phyloP scores from a whole-genome alignment of 2,888 invertebrate genomes.

The Drosophila engyochracea region DNA sequence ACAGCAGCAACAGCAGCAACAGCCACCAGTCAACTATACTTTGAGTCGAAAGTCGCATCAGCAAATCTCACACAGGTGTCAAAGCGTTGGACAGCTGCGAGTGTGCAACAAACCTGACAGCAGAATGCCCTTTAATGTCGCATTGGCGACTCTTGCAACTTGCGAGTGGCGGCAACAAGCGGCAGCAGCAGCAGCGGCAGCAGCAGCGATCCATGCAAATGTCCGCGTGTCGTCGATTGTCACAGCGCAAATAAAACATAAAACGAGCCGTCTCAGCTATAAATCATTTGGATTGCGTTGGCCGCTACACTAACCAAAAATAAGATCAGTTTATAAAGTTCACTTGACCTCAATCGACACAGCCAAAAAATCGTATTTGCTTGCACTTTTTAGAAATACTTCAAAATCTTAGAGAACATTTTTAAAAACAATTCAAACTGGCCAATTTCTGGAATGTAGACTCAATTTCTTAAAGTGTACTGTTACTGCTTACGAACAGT shows the following conservation, averaged over 20 bases:
- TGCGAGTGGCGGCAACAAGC: constrained; percentile 34
- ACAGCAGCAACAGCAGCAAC: not conserved
- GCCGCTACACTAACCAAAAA: constrained; percentile 15
- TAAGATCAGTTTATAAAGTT: not conserved
- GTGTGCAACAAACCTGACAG: constrained; percentile 77
- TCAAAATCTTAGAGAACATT: not conserved
- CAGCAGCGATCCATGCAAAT: constrained; percentile 53
- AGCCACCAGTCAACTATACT: constrained; percentile 22
- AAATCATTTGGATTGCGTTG: constrained; percentile 65
- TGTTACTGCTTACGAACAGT: not conserved
- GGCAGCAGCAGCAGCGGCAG: constrained; percentile 24
- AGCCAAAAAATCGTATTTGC: not conserved
- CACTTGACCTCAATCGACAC: not conserved
- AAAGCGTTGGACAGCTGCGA: constrained; percentile 66
- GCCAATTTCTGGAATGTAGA: no score
- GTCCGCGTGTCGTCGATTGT: constrained; percentile 69
- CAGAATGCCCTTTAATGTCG: constrained; percentile 84
- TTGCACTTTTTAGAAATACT: not conserved
- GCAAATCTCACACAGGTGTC: constrained; percentile 78
- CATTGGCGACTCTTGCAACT: constrained; percentile 30
- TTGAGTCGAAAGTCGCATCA: constrained; percentile 44
- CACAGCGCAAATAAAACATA: constrained; percentile 76
- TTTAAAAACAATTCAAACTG: not conserved
- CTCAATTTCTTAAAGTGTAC: not conserved
- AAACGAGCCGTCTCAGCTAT: constrained; percentile 73